These are phyloP conservation scores for Elephantulus edwardii DNA, from an alignment of 2,113 vertebrate genomes.

Conservation along the genomic window DNA sequence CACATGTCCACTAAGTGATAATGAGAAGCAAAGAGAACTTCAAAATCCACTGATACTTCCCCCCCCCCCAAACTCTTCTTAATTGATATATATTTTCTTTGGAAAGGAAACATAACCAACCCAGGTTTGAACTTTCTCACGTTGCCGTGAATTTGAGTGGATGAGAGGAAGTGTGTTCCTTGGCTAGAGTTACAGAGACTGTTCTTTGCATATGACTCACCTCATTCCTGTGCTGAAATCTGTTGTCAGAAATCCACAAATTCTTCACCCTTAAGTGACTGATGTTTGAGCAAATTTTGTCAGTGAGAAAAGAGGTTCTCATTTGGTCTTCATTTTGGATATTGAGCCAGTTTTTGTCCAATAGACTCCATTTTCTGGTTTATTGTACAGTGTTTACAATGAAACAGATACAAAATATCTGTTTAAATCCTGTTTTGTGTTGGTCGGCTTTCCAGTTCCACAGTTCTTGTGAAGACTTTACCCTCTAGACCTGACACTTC, in stretches of 20 bases:
- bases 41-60: background rate
- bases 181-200: slow-evolving; percentile 65
- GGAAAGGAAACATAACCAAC: slow-evolving; percentile 15
- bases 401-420: slow-evolving; percentile 26
- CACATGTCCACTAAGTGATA: too few species aligned
- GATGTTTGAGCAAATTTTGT: slow-evolving; percentile 11
- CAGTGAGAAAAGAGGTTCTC: background rate
- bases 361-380: slow-evolving; percentile 23
- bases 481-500: too few species aligned
- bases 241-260: slow-evolving; percentile 53
- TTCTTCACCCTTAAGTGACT: slow-evolving; percentile 31
- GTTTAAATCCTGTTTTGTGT: background rate
- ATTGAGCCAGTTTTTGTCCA: slow-evolving; percentile 18
- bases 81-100: background rate
- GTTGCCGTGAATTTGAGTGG: slow-evolving; percentile 52
- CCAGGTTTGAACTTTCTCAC: slow-evolving; percentile 65
- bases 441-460: background rate
- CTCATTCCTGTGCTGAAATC: slow-evolving; percentile 71
- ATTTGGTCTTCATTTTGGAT: slow-evolving; percentile 20
- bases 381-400: background rate
- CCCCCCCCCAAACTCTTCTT: too few species aligned
- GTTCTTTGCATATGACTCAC: slow-evolving; percentile 77
- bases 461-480: too few species aligned
- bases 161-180: slow-evolving; percentile 67
- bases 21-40: background rate